phyloP scores from a whole-genome alignment of 1,140 invertebrate species.

The Drosophila kohkoa region DNA sequence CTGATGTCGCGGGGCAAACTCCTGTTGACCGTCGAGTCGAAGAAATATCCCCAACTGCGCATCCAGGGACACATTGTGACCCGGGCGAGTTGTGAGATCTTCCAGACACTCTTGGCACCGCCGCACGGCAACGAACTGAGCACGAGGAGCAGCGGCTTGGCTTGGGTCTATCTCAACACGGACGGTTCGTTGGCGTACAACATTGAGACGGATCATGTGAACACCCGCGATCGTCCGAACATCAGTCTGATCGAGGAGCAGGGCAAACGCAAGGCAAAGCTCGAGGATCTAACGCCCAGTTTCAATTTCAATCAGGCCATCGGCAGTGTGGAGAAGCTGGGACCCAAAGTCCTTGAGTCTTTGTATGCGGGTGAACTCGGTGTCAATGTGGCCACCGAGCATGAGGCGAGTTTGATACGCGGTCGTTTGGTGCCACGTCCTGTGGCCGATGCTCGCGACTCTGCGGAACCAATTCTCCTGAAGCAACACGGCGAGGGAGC shows the following conservation, averaged over 20 bases:
- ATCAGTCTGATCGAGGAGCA: constrained; percentile 90
- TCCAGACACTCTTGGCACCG: constrained; percentile 88
- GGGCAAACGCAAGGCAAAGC: constrained; percentile 88
- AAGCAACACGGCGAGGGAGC: constrained; percentile 85
- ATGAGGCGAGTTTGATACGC: constrained; percentile 86
- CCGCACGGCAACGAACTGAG: constrained; percentile 84
- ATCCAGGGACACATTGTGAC: constrained; percentile 89
- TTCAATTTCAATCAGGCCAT: constrained; percentile 88
- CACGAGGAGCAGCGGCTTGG: constrained; percentile 87
- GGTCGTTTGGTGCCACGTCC: constrained; percentile 89
- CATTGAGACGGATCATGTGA: constrained; percentile 86
- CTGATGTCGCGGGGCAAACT: constrained; percentile 90
- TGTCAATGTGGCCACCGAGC: constrained; percentile 89
- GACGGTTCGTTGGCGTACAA: constrained; percentile 91
- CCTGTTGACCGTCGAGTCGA: constrained; percentile 88
- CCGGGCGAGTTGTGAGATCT: constrained; percentile 92
- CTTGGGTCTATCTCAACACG: constrained; percentile 91
- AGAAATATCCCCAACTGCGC: constrained; percentile 87
- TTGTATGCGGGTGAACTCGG: constrained; percentile 92
- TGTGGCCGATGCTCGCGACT: constrained; percentile 91
- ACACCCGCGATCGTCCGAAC: constrained; percentile 86
- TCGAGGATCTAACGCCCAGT: constrained; percentile 89
- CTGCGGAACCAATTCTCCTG: constrained; percentile 88
- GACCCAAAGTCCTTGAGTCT: constrained; percentile 90
- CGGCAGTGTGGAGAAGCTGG: constrained; percentile 88